These are phyloP conservation scores for Vimba vimba DNA, from an alignment of 2,113 vertebrate genomes.

Conservation along the genomic window DNA sequence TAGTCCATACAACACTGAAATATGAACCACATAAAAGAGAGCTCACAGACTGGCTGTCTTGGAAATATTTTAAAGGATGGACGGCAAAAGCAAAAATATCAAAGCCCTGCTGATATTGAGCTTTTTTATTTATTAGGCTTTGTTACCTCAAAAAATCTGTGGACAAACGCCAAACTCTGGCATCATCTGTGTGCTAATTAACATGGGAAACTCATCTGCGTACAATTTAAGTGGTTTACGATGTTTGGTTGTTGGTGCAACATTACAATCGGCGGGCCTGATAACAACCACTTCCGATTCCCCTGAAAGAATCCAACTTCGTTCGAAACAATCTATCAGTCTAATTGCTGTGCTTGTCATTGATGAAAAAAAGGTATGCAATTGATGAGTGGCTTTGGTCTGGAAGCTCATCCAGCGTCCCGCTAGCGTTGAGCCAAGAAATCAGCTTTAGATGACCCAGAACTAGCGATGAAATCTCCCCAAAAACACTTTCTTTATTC, in stretches of 20 bases:
- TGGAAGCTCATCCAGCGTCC: background rate
- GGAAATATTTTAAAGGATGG: constrained; percentile 38
- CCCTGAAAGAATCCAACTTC: background rate
- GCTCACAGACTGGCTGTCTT: constrained; percentile 36
- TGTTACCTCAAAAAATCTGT: background rate
- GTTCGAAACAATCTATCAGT: background rate
- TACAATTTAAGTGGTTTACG: background rate
- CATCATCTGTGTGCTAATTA: constrained; percentile 20
- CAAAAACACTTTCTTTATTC: background rate
- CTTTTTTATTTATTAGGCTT: constrained; percentile 6
- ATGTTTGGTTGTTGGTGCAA: constrained; percentile 9
- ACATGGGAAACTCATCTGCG: constrained; percentile 1
- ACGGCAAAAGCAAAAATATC: constrained; percentile 21
- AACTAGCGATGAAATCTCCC: background rate
- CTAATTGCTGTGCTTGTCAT: constrained; percentile 14
- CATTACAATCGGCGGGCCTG: background rate
- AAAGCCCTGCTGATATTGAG: constrained; percentile 17
- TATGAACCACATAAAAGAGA: constrained; percentile 33
- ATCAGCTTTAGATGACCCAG: background rate
- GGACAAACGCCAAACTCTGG: background rate
- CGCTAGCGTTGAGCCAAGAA: constrained; percentile 13
- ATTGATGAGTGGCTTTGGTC: background rate
- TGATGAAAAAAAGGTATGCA: background rate
- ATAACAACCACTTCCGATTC: constrained; percentile 2
- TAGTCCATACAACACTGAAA: constrained; percentile 17